These are phyloP conservation scores for Pituophis catenifer DNA, from an alignment of 2,113 vertebrate genomes.

Conservation along the genomic window DNA sequence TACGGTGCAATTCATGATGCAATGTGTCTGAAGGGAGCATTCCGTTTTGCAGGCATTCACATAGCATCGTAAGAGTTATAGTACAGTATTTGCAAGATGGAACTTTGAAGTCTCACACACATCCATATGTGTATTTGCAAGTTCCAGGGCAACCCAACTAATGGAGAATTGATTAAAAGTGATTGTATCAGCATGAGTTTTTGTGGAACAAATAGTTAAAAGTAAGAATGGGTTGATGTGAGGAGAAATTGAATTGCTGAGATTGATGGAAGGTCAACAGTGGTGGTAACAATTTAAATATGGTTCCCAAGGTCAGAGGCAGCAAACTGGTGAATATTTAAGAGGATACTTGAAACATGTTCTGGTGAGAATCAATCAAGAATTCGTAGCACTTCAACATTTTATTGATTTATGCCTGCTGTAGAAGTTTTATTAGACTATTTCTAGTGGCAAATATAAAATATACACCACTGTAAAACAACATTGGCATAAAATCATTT, in stretches of 20 bases:
- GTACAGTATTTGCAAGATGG: not conserved
- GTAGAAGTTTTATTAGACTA: not conserved
- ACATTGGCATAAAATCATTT: not conserved
- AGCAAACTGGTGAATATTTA: not conserved
- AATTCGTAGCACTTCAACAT: not conserved
- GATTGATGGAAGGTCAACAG: not conserved
- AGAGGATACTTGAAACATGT: not conserved
- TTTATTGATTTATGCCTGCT: not conserved
- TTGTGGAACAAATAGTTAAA: not conserved
- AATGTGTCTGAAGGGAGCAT: not conserved
- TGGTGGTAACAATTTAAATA: not conserved
- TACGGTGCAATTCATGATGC: not conserved
- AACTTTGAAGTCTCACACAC: not conserved
- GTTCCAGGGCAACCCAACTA: not conserved
- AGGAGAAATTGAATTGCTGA: not conserved
- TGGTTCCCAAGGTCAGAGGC: not conserved
- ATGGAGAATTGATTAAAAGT: not conserved
- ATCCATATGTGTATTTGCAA: not conserved
- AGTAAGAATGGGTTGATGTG: not conserved
- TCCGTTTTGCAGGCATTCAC: not conserved
- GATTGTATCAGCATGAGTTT: not conserved
- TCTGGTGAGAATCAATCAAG: not conserved
- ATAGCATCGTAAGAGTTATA: not conserved
- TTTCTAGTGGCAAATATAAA: not conserved
- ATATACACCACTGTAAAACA: not conserved